Base-by-base conservation (phyloP, 2,113 vertebrate genomes). In the Varanus komodoensis region DNA sequence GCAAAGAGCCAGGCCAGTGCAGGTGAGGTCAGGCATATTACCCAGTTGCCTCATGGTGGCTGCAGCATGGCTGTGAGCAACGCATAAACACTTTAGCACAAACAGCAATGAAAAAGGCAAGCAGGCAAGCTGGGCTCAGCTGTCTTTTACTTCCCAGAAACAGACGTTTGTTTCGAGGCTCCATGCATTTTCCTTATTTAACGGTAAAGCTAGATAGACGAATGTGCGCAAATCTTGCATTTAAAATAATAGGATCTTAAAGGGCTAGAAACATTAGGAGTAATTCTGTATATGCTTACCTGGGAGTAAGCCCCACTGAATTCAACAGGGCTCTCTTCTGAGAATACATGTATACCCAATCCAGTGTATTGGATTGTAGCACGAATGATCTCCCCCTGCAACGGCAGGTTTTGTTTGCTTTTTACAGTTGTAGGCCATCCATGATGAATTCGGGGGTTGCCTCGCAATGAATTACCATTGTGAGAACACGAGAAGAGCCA, bases 21-120 rank as follows among this genome's bases (percentile, higher is more conserved):
- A 95, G 95, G 93, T 75, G 87, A 96, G 89, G 73, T 74, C 91
- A 90, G 74, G n/a, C 2, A 0, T 5, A n/a, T n/a, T 77, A 91
- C 54, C 17, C 68, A 54, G 73, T 87, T 77, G 73, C 34, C 64
- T 68, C 88, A 73, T 23, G 2, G 0, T 0, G 34, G 67, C 44
- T 50, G 75, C 64, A 83, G 48, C 52, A 44, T 74, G 15, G 64
- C 68, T 32, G 71, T 14, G 4, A 8, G 8, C 52, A 73, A 64
- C 7, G 8, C n/a, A 25, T 74, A 89, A 89, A 74, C 3, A 1
- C 83, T 48, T 11, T 19, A 32, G 38, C 8, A 89, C 5, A 82
- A 82, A 74, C 21, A 71, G 12, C 3, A 14, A 44, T 48, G 73
- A 83, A 61, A 64, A 89, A 71, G 38, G 54, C 23, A 71, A 67